Conservation (phyloP, 2,113 vertebrate genomes). For the Passer montanus region DNA sequence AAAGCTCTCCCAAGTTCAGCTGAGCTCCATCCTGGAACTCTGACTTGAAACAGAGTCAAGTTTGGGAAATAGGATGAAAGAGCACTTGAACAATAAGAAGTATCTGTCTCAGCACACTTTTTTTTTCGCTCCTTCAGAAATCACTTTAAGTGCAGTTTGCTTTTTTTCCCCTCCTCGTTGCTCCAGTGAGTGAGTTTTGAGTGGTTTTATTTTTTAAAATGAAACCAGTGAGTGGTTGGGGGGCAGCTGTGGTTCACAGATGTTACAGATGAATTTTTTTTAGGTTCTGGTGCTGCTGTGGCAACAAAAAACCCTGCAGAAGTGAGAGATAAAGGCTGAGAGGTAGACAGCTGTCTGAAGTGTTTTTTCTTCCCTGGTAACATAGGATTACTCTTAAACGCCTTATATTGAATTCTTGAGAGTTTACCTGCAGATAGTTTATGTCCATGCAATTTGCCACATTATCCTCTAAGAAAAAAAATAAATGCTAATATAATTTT, state of each 20-base stretch:
- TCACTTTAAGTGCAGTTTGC: background rate
- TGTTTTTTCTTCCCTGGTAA: background rate
- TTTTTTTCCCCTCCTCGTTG: accelerated
- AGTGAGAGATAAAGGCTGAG: background rate
- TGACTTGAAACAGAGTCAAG: background rate
- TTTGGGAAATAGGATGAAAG: background rate
- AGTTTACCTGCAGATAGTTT: background rate
- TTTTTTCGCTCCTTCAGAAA: background rate
- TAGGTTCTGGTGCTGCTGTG: background rate
- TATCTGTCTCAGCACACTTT: background rate
- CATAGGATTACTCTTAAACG: background rate
- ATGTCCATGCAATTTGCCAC: background rate
- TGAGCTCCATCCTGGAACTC: background rate
- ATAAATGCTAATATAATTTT: background rate
- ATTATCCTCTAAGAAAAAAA: background rate
- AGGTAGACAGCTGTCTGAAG: background rate
- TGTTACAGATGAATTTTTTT: background rate
- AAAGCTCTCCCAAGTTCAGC: background rate
- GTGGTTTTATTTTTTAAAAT: background rate
- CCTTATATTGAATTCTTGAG: background rate
- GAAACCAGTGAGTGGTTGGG: background rate
- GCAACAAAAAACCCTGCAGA: background rate
- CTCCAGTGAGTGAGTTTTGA: background rate
- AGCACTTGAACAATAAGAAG: background rate
- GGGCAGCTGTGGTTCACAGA: background rate